These are phyloP conservation scores for Sphaerophoria taeniata DNA, from an alignment of 2,888 invertebrate genomes.

Conservation along the genomic window DNA sequence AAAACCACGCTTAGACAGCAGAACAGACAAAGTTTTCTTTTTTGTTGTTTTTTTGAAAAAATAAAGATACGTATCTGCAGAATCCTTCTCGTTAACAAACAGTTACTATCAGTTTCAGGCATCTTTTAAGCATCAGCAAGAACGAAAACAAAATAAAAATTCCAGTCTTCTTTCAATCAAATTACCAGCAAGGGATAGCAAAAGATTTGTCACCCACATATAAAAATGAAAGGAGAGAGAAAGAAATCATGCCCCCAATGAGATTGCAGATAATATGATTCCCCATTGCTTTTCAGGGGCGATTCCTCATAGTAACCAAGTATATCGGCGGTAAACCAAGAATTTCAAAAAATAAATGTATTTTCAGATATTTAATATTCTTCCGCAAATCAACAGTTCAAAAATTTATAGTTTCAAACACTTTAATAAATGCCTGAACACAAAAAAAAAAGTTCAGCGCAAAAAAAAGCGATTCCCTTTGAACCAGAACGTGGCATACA, in stretches of 20 bases:
- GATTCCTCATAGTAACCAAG: no score
- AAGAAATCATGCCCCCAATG: conserved; percentile 56
- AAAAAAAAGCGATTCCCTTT: no score
- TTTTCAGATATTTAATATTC: no score
- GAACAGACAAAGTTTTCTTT: conserved; percentile 50
- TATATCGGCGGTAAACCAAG: no score
- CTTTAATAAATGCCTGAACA: no score
- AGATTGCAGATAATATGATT: conserved; percentile 62
- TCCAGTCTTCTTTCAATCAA: conserved; percentile 67
- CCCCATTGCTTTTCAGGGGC: conserved; percentile 58
- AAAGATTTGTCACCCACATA: conserved; percentile 53
- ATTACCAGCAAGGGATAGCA: conserved; percentile 52
- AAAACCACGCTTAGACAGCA: conserved; percentile 39
- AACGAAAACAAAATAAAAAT: conserved; percentile 62
- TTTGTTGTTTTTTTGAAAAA: neutral
- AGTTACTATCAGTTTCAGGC: conserved; percentile 73
- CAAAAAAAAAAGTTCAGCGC: no score
- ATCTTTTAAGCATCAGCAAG: conserved; percentile 71
- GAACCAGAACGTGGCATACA: no score
- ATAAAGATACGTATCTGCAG: conserved; percentile 60
- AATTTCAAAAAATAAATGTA: no score
- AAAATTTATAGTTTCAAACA: no score
- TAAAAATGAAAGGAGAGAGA: conserved; percentile 43
- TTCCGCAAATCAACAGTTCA: no score
- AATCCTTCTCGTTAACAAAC: conserved; percentile 73